phyloP scores from a whole-genome alignment of 2,797 vertebrate genomes.

The Discoglossus pictus region DNA sequence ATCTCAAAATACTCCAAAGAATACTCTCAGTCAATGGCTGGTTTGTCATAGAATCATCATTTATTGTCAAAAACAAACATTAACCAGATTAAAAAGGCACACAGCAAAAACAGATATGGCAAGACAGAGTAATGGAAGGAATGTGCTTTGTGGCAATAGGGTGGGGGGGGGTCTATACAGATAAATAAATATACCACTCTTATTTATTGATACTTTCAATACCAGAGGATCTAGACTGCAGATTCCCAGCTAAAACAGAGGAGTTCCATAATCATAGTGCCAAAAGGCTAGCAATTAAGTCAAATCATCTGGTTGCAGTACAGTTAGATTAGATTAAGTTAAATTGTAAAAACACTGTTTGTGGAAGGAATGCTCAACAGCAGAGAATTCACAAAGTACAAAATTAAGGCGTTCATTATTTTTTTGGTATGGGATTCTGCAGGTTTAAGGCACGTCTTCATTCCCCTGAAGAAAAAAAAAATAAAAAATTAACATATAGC shows the following conservation, averaged over 20 bases:
- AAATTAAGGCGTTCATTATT: conserved; percentile 63
- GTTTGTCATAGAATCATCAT: not conserved
- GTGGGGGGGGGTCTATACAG: not conserved
- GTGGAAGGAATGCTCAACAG: conserved; percentile 2
- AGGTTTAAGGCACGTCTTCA: conserved; percentile 55
- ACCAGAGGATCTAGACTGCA: not conserved
- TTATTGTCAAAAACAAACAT: conserved; percentile 29
- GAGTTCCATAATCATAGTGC: too few species aligned
- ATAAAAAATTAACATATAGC: not conserved
- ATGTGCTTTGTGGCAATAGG: conserved; percentile 1
- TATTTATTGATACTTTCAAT: not conserved
- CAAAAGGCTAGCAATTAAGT: too few species aligned
- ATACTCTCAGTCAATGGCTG: too few species aligned
- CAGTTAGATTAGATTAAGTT: too few species aligned
- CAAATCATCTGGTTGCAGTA: conserved; percentile 9
- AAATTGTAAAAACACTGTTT: too few species aligned
- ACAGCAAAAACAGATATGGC: not conserved
- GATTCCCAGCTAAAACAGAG: too few species aligned
- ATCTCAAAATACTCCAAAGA: too few species aligned
- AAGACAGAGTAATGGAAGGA: conserved; percentile 6
- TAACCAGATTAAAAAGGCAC: conserved; percentile 30
- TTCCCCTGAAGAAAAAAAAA: conserved; percentile 69
- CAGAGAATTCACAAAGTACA: conserved; percentile 24
- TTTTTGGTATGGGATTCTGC: conserved; percentile 47
- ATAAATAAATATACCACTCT: conserved; percentile 6